Conservation (phyloP, 1,140 invertebrate genomes). For the Hylaeus volcanicus region DNA sequence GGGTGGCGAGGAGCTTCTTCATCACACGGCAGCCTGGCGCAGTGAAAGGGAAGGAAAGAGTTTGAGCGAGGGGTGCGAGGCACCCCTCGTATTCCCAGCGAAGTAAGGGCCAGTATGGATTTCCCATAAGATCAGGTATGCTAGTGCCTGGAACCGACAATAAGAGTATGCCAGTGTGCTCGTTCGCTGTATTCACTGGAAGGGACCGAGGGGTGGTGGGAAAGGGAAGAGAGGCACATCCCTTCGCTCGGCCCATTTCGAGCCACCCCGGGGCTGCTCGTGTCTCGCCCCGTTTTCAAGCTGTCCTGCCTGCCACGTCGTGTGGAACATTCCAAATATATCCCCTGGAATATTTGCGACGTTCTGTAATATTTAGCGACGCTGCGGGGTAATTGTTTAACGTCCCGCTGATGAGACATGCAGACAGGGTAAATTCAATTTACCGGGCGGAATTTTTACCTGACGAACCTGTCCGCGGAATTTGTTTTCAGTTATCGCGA, state of each 20-base stretch:
- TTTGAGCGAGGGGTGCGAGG: conserved; percentile 43
- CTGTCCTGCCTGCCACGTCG: conserved; percentile 42
- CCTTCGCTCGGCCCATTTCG: conserved; percentile 64
- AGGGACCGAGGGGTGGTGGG: conserved; percentile 1
- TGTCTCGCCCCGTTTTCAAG: conserved; percentile 49
- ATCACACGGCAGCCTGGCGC: conserved; percentile 4
- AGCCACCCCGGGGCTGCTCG: conserved; percentile 56
- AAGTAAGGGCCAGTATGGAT: conserved; percentile 75
- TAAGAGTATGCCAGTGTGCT: conserved; percentile 71
- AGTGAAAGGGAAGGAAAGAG: conserved; percentile 25
- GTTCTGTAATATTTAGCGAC: not conserved
- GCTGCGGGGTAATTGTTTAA: conserved; percentile 7
- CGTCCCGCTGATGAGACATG: not conserved
- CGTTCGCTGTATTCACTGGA: conserved; percentile 39
- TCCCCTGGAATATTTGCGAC: conserved; percentile 20
- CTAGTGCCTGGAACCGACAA: conserved; percentile 75
- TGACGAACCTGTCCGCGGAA: too few species aligned
- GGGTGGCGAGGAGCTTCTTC: conserved; percentile 9
- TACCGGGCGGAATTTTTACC: not conserved
- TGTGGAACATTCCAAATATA: conserved; percentile 63
- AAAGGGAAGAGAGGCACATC: conserved; percentile 55
- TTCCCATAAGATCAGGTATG: conserved; percentile 78
- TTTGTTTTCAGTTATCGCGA: too few species aligned
- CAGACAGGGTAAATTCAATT: not conserved
- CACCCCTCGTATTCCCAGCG: conserved; percentile 51